Percentiles rank a stretch among this genome's conserved stretches.
phyloP scores from a whole-genome alignment of 2,888 invertebrate species.

The Aromia moschata region DNA sequence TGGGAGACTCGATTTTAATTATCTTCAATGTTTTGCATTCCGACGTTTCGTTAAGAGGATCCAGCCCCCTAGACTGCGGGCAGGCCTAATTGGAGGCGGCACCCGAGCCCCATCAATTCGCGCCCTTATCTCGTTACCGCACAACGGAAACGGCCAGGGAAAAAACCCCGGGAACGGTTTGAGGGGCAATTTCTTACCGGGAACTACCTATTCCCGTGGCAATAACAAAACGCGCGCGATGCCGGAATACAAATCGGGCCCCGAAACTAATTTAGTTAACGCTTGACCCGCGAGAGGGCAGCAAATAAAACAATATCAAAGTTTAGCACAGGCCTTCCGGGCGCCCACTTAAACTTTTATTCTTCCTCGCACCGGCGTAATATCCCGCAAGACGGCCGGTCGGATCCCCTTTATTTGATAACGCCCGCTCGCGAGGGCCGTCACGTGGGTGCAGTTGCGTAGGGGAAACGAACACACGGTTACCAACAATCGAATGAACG shows the following conservation, averaged over 20 bases:
- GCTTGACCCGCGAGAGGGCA: conserved; percentile 61
- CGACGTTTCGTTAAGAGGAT: too few relatives aligned
- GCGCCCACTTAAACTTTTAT: conserved; percentile 56
- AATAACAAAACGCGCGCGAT: conserved; percentile 59
- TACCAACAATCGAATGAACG: too few relatives aligned
- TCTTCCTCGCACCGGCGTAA: conserved; percentile 21
- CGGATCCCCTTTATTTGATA: conserved; percentile 31
- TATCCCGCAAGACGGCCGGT: conserved; percentile 14
- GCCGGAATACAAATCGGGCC: conserved; percentile 63
- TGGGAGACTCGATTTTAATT: too few relatives aligned
- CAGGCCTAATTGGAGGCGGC: too few relatives aligned
- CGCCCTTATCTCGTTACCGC: background rate
- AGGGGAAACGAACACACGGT: too few relatives aligned
- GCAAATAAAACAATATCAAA: conserved; percentile 65
- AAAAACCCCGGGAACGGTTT: conserved; percentile 38
- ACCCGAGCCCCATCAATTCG: too few relatives aligned
- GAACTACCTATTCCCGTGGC: conserved; percentile 55
- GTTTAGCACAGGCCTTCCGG: conserved; percentile 60
- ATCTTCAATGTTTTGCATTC: too few relatives aligned
- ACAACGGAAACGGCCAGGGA: conserved; percentile 9
- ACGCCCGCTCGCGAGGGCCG: background rate
- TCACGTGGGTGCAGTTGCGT: too few relatives aligned
- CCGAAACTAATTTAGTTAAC: conserved; percentile 62
- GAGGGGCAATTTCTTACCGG: conserved; percentile 51
- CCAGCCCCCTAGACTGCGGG: too few relatives aligned